These are phyloP conservation scores for Frankliniella fusca DNA, from an alignment of 2,888 invertebrate genomes.

Conservation along the genomic window DNA sequence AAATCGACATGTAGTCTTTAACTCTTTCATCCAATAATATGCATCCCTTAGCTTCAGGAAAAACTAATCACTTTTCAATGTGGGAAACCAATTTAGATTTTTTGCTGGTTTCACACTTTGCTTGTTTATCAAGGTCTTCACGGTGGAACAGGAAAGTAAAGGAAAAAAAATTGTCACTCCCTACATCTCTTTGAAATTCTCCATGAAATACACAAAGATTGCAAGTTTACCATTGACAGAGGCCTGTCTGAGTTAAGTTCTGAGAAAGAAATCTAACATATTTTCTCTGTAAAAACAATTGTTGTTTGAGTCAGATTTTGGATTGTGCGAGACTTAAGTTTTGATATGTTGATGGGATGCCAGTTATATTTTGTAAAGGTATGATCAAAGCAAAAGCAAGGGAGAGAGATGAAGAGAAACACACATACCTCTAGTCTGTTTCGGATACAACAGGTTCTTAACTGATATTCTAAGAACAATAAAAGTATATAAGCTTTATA, in stretches of 20 bases:
- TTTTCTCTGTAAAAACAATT: background rate
- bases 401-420: conserved; percentile 8
- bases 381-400: background rate
- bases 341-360: conserved; percentile 17
- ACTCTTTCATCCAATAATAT: too few relatives aligned
- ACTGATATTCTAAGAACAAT: background rate
- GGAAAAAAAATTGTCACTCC: too few relatives aligned
- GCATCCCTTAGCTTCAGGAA: background rate
- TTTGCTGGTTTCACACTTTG: too few relatives aligned
- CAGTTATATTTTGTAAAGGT: background rate
- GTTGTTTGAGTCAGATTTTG: too few relatives aligned
- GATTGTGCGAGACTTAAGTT: conserved; percentile 1
- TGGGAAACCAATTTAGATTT: too few relatives aligned
- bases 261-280: too few relatives aligned
- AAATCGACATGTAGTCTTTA: background rate
- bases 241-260: too few relatives aligned
- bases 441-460: background rate
- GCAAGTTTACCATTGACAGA: too few relatives aligned
- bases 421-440: background rate
- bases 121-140: too few relatives aligned
- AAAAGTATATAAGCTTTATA: conserved; percentile 5
- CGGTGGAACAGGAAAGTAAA: too few relatives aligned
- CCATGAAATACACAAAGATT: too few relatives aligned
- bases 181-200: too few relatives aligned
- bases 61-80: background rate